Percentiles rank a stretch among this genome's conserved stretches.
phyloP scores from a whole-genome alignment of 2,113 vertebrate genomes.

The Notiomystis cincta region DNA sequence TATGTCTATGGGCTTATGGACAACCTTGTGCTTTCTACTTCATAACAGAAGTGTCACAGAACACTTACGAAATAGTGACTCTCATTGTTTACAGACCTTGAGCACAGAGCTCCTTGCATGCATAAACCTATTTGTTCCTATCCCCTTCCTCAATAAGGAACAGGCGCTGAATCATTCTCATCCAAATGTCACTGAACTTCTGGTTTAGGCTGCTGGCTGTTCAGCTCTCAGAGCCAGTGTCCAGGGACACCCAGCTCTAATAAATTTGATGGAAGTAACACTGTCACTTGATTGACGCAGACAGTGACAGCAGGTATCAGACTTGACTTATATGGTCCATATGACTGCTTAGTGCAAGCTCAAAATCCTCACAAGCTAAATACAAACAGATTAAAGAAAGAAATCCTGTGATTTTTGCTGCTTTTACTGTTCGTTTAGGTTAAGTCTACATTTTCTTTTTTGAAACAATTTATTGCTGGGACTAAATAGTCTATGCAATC shows the following conservation, averaged over 20 bases:
- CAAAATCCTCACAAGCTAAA: slow-evolving; percentile 7
- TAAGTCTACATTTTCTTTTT: background rate
- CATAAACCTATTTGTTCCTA: background rate
- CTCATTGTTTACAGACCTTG: slow-evolving; percentile 31
- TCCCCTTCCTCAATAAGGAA: background rate
- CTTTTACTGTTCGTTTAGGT: background rate
- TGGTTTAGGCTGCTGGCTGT: slow-evolving; percentile 56
- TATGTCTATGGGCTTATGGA: background rate
- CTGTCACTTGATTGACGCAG: slow-evolving; percentile 19
- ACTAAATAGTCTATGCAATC: background rate
- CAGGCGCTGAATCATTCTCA: background rate
- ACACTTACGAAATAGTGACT: slow-evolving; percentile 26
- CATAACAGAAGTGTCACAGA: background rate
- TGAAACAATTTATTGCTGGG: background rate
- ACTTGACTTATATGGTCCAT: background rate
- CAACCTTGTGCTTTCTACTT: background rate
- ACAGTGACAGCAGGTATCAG: background rate
- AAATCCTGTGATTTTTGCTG: background rate
- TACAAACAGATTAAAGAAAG: slow-evolving; percentile 15
- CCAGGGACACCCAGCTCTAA: background rate
- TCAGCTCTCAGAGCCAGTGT: background rate
- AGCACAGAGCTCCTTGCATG: background rate
- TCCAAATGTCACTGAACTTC: slow-evolving; percentile 56
- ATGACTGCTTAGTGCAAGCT: background rate
- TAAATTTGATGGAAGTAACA: slow-evolving; percentile 45